Evolutionary conservation across 2,113 vertebrate genomes (phyloP), one percentile per base, ranked within the genome.

Genomic region (Bubo blakistoni): DNA sequence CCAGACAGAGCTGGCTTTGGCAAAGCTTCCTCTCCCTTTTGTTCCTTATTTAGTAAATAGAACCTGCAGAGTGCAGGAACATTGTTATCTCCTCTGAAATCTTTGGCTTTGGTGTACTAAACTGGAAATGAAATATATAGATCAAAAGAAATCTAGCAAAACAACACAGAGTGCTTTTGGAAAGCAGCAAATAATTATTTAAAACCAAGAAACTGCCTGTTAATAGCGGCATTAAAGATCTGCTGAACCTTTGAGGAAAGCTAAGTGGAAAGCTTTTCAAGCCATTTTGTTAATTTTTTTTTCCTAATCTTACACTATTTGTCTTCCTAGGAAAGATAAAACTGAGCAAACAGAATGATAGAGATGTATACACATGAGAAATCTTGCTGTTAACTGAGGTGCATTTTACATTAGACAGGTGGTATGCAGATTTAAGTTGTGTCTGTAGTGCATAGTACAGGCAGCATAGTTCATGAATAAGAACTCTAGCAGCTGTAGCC

Each of bases 41-140:
- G 52, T 51, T 97, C 94, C 94, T 94, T 96, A 94, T 95, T 97
- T 96, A 94, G 89, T 77, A 96, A 92, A 89, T 38, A 94, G 58
- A 94, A 91, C 78, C 89, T 94, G 40, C 57, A 91, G 67, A 87
- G 40, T 62, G 34, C 3, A 1, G 30, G 34, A 30, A 51, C 69
- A 20, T 29, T 82, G 11, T 11, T 81, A 94, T 94, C 92, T 92
- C 24, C 71, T 82, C 66, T 85, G 66, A 87, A 91, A 96, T 95
- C 95, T 89, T 87, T 96, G 94, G 73, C 88, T 94, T 92, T 91
- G 42, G 11, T 80, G 40, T 62, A 76, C 52, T 89, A 69, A 91
- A 81, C 82, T 94, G 69, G 77, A 94, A 92, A 61, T 54, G 6
- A 87, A 47, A 81, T 79, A 57, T 34, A 46, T 61, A 91, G 86